Evolutionary conservation across 2,888 invertebrate species (phyloP).

Genomic region (Uloborus plumipes): DNA sequence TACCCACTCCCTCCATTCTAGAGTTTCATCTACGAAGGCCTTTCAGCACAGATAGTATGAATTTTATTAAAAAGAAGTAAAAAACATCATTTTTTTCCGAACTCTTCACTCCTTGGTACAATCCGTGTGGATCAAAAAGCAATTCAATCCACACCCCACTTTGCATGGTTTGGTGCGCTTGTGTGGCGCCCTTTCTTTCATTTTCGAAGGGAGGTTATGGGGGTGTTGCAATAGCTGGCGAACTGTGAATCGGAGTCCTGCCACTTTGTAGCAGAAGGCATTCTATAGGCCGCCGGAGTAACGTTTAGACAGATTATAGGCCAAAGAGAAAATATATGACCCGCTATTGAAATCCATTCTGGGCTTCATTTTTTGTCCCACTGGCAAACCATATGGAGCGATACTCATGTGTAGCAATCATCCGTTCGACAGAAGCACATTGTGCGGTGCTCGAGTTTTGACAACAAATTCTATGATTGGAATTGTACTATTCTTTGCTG

Average conservation of each 20-base stretch:
- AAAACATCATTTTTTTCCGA: constrained; percentile 11
- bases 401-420: constrained; percentile 44
- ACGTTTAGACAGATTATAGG: constrained; percentile 52
- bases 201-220: constrained; percentile 2
- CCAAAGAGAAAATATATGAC: constrained; percentile 39
- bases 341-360: constrained; percentile 20
- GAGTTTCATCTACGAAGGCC: no score
- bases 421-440: constrained; percentile 31
- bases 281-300: constrained; percentile 32
- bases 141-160: constrained; percentile 6
- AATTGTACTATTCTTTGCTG: constrained; percentile 29
- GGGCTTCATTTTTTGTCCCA: not conserved
- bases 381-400: constrained; percentile 12
- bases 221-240: constrained; percentile 6
- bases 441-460: constrained; percentile 52
- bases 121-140: no score
- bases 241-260: not conserved
- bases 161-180: constrained; percentile 44
- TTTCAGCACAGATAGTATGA: no score
- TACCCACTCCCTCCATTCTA: no score
- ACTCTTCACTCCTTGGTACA: constrained; percentile 36
- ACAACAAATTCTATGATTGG: constrained; percentile 19
- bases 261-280: constrained; percentile 30
- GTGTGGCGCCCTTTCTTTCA: constrained; percentile 38
- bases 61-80: no score